Evolutionary conservation across 2,797 vertebrate genomes (phyloP), one percentile per base, ranked within the genome.

Genomic region (Lerista edwardsae): DNA sequence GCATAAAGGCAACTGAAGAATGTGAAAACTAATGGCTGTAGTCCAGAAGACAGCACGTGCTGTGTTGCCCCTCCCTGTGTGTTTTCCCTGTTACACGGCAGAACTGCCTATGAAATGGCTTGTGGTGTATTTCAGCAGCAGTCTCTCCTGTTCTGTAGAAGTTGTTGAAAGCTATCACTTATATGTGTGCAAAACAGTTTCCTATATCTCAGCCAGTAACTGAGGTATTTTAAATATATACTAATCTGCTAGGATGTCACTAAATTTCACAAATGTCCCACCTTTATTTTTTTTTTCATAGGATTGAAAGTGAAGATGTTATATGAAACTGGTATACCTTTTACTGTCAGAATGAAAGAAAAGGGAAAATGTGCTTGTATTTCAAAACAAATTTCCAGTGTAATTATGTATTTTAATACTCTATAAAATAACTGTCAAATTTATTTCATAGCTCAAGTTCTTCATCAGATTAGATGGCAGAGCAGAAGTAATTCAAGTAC

Each of bases 251-350:
- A 44, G 27, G 10, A 67, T 39, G 34, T 75, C 36, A 59, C 10
- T 31, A 10, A 17, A 55, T 80, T 80, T 79, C 6, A 75, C 39
- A 47, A 41, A 29, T 74, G n/a, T 36, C 39, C 6, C 41, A 61
- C 19, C 71, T 5, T n/a, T 57, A 6, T n/a, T n/a, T n/a, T 2
- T 17, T 85, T 80, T 57, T 57, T 12, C 78, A 0, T 17, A 39
- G 75, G 25, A 36, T 12, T 67, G 27, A 31, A 67, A 67, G 83
- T 51, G 47, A 65, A 55, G 65, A 39, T 51, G 31, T 3, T 29
- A 44, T 59, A 23, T 80, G 36, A 88, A 21, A 84, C 81, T 68
- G 17, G 73, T 31, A 84, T 89, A 76, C 51, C 55, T 86, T 75
- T 61, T 0, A 29, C 23, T 59, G 3, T n/a, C 34, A 6, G n/a